Evolutionary conservation across 1,140 invertebrate genomes (phyloP).

Genomic region (Anadara kagoshimensis): DNA sequence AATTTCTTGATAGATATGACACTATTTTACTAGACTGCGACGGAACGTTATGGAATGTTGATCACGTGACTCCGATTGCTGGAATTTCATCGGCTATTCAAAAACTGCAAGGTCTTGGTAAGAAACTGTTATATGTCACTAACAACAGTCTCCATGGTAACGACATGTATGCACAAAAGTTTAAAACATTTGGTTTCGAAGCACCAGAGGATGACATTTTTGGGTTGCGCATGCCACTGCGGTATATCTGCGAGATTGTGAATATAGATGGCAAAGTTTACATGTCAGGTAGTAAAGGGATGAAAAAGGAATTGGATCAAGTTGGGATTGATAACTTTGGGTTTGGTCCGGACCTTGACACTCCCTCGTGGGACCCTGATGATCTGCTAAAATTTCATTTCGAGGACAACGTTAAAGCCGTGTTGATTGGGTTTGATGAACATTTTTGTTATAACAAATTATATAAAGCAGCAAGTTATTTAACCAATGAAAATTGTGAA

Average conservation of each 20-base stretch:
- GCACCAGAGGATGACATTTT: constrained; percentile 53
- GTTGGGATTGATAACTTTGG: constrained; percentile 69
- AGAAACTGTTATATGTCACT: constrained; percentile 61
- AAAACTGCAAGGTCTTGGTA: constrained; percentile 44
- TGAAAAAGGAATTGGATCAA: constrained; percentile 69
- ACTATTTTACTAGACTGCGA: constrained; percentile 63
- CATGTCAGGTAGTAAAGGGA: constrained; percentile 64
- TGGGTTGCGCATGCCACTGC: constrained; percentile 56
- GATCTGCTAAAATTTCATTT: constrained; percentile 49
- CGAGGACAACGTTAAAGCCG: constrained; percentile 56
- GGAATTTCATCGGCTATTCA: constrained; percentile 45
- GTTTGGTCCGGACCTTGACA: constrained; percentile 62
- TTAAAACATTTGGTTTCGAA: constrained; percentile 53
- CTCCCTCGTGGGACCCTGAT: constrained; percentile 33
- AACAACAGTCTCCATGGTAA: constrained; percentile 62
- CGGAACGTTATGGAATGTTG: constrained; percentile 61
- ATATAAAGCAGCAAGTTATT: constrained; percentile 63
- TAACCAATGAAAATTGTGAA: constrained; percentile 48
- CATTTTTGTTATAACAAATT: constrained; percentile 65
- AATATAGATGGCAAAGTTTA: constrained; percentile 50
- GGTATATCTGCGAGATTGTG: constrained; percentile 54
- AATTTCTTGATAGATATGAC: constrained; percentile 55
- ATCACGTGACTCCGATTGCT: constrained; percentile 53
- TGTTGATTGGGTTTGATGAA: constrained; percentile 64
- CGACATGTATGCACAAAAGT: constrained; percentile 45